phyloP scores from a whole-genome alignment of 1,140 invertebrate genomes.

The Drosophila parvula region DNA sequence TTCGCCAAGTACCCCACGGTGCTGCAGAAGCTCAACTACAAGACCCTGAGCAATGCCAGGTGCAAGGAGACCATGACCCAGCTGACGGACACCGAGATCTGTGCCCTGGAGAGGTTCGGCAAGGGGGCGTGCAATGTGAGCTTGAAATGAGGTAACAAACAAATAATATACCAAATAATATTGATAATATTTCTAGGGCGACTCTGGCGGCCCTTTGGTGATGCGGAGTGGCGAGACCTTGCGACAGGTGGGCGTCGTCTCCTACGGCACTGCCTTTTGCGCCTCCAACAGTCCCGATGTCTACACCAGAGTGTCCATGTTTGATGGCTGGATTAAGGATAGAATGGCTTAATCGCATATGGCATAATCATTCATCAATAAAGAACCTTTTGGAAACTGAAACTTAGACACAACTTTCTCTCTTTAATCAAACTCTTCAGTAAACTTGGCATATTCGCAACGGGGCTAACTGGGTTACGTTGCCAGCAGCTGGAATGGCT shows the following conservation, averaged over 20 bases:
- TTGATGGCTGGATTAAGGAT: conserved; percentile 84
- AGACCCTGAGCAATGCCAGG: conserved; percentile 65
- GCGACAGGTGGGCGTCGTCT: conserved; percentile 88
- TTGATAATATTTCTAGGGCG: conserved; percentile 85
- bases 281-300: conserved; percentile 85
- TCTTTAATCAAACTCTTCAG: not conserved
- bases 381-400: not conserved
- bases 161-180: conserved; percentile 77
- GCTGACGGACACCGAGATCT: conserved; percentile 84
- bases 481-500: conserved; percentile 55
- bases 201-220: conserved; percentile 89
- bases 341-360: conserved; percentile 57
- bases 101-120: conserved; percentile 84
- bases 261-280: conserved; percentile 88
- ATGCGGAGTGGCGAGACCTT: conserved; percentile 62
- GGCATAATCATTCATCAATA: not conserved
- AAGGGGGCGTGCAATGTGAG: conserved; percentile 84
- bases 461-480: conserved; percentile 27
- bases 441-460: conserved; percentile 12
- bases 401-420: not conserved
- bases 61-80: conserved; percentile 77
- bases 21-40: conserved; percentile 70
- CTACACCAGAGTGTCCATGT: conserved; percentile 85
- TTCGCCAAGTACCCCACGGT: conserved; percentile 74
- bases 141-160: not conserved